These are phyloP conservation scores for Rhyacophila brunnea DNA, from an alignment of 1,140 invertebrate genomes.

Conservation along the genomic window DNA sequence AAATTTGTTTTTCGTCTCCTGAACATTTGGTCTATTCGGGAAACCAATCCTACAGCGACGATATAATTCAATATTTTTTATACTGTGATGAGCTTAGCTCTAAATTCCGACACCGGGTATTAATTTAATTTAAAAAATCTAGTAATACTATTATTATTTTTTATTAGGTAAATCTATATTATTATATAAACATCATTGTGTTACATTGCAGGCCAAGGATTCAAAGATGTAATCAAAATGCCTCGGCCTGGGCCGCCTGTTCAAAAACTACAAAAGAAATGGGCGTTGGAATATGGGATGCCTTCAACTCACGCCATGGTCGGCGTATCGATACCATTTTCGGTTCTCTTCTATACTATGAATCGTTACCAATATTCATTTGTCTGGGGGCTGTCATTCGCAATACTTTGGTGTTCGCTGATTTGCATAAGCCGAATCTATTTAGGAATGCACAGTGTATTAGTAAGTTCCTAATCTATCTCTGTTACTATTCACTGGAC, in stretches of 20 bases:
- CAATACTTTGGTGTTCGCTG: constrained; percentile 67
- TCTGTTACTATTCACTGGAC: no score
- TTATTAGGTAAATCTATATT: background rate
- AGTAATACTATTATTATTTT: no score
- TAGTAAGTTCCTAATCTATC: constrained; percentile 56
- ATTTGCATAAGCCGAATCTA: constrained; percentile 85
- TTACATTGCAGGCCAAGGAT: constrained; percentile 69
- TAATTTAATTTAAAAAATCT: no score
- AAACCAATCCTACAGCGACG: no score
- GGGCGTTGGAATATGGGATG: constrained; percentile 89
- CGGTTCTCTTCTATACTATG: constrained; percentile 75
- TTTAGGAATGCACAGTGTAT: constrained; percentile 88
- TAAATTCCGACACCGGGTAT: no score
- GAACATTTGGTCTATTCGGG: no score
- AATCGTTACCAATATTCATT: constrained; percentile 76
- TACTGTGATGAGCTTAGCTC: no score
- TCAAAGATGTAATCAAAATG: constrained; percentile 86
- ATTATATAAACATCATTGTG: background rate
- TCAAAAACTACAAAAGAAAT: constrained; percentile 78
- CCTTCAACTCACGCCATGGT: constrained; percentile 94
- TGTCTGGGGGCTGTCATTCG: constrained; percentile 53
- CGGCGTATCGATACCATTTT: constrained; percentile 81
- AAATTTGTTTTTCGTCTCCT: no score
- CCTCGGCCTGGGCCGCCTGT: constrained; percentile 83
- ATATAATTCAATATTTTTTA: no score